Evolutionary conservation across 2,888 invertebrate species (phyloP).

Genomic region (Pristionchus maxplancki): DNA sequence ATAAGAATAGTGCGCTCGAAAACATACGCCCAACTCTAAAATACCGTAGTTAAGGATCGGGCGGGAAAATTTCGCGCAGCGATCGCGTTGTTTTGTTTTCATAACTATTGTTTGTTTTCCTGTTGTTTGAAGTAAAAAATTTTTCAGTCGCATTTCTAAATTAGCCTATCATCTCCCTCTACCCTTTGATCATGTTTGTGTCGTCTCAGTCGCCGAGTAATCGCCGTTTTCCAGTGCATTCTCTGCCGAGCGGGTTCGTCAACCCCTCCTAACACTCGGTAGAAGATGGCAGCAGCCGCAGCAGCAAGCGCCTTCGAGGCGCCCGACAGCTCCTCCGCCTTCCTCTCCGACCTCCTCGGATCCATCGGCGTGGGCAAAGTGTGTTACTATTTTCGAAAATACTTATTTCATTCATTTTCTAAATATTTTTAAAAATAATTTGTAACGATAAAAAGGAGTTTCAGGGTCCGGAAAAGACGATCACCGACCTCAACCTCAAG

Average conservation of each 20-base stretch:
- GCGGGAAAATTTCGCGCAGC: conserved; percentile 18
- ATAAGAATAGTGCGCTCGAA: neutral
- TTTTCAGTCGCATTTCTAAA: neutral
- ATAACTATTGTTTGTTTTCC: neutral
- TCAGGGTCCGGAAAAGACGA: neutral
- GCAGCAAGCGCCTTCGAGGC: neutral
- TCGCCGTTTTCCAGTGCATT: neutral
- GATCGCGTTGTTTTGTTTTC: neutral
- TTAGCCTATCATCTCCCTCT: neutral
- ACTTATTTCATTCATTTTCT: neutral
- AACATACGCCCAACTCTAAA: neutral
- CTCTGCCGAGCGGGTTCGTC: conserved; percentile 43
- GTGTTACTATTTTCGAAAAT: neutral
- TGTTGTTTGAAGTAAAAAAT: neutral
- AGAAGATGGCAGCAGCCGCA: conserved; percentile 12
- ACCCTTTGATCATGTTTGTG: neutral
- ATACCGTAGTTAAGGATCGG: neutral
- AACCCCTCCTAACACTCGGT: conserved; percentile 33
- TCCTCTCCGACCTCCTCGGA: conserved; percentile 37
- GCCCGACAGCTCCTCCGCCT: neutral
- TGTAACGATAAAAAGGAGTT: neutral
- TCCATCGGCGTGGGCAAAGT: conserved; percentile 1
- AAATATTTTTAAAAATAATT: neutral
- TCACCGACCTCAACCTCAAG: conserved; percentile 52
- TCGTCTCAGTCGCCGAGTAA: neutral